phyloP scores from a whole-genome alignment of 2,113 vertebrate species.

The Perccottus glenii region DNA sequence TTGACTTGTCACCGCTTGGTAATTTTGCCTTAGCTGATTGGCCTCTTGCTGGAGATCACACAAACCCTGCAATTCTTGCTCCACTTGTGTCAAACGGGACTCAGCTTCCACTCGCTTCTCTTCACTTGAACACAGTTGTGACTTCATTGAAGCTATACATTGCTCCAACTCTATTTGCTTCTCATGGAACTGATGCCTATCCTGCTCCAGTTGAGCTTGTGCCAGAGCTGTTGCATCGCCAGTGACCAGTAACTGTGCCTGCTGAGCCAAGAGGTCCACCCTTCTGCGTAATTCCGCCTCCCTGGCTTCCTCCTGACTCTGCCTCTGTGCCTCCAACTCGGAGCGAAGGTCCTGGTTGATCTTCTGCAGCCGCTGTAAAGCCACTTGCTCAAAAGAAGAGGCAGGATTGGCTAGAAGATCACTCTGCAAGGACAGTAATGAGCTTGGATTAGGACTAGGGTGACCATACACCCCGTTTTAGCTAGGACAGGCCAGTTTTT shows the following conservation, averaged over 20 bases:
- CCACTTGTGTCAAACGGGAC: constrained; percentile 72
- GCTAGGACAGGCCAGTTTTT: too few species aligned
- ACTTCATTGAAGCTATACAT: constrained; percentile 72
- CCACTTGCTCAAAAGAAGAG: constrained; percentile 77
- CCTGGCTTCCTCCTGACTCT: constrained; percentile 85
- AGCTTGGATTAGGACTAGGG: constrained; percentile 30
- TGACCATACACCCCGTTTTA: too few species aligned
- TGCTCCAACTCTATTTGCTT: constrained; percentile 52
- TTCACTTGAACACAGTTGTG: constrained; percentile 77
- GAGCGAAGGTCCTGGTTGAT: constrained; percentile 86
- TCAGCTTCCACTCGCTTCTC: constrained; percentile 83
- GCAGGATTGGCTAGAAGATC: constrained; percentile 58
- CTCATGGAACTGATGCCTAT: constrained; percentile 43
- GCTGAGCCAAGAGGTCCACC: constrained; percentile 86
- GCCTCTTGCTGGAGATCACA: constrained; percentile 83
- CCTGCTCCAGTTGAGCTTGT: constrained; percentile 61
- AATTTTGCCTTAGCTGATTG: constrained; percentile 78
- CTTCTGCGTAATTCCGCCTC: constrained; percentile 86
- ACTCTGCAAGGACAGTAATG: constrained; percentile 84
- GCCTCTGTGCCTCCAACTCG: constrained; percentile 86
- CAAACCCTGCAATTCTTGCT: constrained; percentile 81
- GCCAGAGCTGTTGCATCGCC: constrained; percentile 62
- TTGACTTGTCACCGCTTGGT: constrained; percentile 80
- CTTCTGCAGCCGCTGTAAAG: constrained; percentile 86
- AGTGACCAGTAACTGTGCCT: constrained; percentile 74